Percentiles rank a stretch among this genome's conserved stretches.
phyloP scores from a whole-genome alignment of 2,113 vertebrate species.

The Condylura cristata region DNA sequence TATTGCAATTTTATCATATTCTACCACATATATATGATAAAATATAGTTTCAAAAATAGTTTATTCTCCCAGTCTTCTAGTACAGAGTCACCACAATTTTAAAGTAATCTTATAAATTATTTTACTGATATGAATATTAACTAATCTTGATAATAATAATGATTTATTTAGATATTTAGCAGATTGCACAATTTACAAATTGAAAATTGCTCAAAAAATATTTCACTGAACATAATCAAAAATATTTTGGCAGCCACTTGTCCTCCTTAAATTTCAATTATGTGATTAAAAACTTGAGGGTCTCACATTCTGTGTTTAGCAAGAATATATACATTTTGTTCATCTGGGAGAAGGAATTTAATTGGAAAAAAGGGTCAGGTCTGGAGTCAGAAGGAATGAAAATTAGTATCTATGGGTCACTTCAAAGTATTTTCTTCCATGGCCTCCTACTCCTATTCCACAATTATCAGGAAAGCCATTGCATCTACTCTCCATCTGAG shows the following conservation, averaged over 20 bases:
- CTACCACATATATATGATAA: too few relatives aligned
- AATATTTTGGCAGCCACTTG: neutral
- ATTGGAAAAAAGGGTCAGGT: neutral
- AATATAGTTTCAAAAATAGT: too few relatives aligned
- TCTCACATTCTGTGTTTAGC: neutral
- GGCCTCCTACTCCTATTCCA: rapidly evolving
- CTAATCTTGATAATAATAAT: neutral
- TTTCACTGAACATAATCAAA: neutral
- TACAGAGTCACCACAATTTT: too few relatives aligned
- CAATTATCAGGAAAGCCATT: neutral
- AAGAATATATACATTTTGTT: neutral
- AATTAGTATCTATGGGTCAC: neutral
- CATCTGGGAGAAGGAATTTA: neutral
- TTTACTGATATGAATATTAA: neutral
- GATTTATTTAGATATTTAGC: neutral
- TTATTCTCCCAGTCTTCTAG: neutral
- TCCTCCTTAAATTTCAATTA: neutral
- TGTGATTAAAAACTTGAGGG: neutral
- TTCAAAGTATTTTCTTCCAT: rapidly evolving
- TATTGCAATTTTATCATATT: too few relatives aligned
- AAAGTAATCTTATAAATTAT: neutral
- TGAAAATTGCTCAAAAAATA: neutral
- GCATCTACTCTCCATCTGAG: rapidly evolving
- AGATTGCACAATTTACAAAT: neutral
- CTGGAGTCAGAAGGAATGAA: neutral